Percentiles rank a stretch among this genome's conserved stretches.
Evolutionary conservation across 2,797 vertebrate genomes (phyloP).

Genomic region (Arremon aurantiirostris): DNA sequence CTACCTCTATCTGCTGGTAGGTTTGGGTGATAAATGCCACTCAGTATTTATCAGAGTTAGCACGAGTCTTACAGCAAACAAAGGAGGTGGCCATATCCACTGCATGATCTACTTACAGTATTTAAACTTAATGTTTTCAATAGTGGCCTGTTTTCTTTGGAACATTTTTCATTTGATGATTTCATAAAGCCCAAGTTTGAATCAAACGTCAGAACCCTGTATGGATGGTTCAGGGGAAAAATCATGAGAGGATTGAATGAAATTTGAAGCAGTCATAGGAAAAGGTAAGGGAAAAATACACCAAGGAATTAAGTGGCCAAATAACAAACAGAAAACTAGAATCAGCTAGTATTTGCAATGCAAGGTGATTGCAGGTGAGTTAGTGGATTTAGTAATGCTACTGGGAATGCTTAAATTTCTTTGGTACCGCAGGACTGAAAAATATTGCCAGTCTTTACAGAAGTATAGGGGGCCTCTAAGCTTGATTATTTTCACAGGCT

Average conservation of each 20-base stretch:
- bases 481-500: background rate
- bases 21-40: background rate
- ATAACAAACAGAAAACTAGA: background rate
- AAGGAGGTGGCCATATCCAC: background rate
- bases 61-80: background rate
- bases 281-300: background rate
- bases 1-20: background rate
- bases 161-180: background rate
- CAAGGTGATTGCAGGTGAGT: background rate
- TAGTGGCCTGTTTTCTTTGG: background rate
- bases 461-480: background rate
- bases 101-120: background rate
- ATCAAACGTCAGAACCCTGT: background rate
- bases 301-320: background rate
- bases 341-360: background rate
- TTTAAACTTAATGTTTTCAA: background rate
- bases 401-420: background rate
- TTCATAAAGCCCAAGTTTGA: background rate
- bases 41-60: background rate
- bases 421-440: background rate
- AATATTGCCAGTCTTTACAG: background rate
- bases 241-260: background rate
- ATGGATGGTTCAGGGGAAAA: accelerated
- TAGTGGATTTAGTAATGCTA: background rate
- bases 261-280: background rate